phyloP scores from a whole-genome alignment of 2,888 invertebrate species.

The Ormyrus labotus region DNA sequence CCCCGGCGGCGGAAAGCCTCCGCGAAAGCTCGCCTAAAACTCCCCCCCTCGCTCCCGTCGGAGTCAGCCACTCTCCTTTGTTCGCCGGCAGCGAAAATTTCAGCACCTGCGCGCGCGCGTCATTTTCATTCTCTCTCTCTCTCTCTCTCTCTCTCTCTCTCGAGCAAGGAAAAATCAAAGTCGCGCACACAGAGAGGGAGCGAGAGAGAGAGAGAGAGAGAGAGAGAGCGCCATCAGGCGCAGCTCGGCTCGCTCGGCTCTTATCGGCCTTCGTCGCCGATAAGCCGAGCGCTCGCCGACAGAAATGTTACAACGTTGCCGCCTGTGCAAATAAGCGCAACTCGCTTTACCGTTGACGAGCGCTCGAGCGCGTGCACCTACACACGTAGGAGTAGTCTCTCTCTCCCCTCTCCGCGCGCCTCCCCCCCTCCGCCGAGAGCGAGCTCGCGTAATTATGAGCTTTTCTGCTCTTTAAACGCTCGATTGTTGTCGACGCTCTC shows the following conservation, averaged over 20 bases:
- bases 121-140: too few relatives aligned
- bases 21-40: too few relatives aligned
- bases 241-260: conserved; percentile 7
- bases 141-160: conserved; percentile 2
- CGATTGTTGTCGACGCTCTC: too few relatives aligned
- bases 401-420: background rate
- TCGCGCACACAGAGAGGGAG: background rate
- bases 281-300: conserved; percentile 27
- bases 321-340: conserved; percentile 46
- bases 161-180: background rate
- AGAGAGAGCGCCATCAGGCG: too few relatives aligned
- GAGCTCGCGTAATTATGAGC: background rate
- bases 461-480: conserved; percentile 13
- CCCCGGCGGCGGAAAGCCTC: too few relatives aligned
- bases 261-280: conserved; percentile 54
- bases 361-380: conserved; percentile 4
- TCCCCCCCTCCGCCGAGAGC: background rate
- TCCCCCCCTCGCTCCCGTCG: too few relatives aligned
- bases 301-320: conserved; percentile 50
- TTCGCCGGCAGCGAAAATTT: too few relatives aligned
- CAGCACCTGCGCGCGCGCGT: too few relatives aligned
- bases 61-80: too few relatives aligned
- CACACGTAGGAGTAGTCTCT: background rate
- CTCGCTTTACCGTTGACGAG: conserved; percentile 32
- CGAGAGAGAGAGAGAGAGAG: too few relatives aligned